phyloP scores from a whole-genome alignment of 2,888 invertebrate genomes.

The Hymenopus coronatus region DNA sequence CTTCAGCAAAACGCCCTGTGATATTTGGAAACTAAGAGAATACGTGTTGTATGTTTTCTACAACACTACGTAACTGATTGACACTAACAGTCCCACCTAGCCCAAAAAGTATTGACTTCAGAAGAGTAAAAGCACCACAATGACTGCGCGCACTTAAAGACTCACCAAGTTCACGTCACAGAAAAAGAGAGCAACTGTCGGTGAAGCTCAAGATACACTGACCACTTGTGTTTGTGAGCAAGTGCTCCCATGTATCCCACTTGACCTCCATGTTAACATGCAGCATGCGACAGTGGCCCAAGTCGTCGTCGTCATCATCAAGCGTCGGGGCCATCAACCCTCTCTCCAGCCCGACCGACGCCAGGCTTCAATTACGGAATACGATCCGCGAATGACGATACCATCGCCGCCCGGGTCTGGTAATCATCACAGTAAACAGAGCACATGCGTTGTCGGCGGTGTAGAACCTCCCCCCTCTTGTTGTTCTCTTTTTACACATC shows the following conservation, averaged over 20 bases:
- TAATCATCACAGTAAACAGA: not conserved
- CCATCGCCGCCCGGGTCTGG: not conserved
- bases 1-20: too few relatives aligned
- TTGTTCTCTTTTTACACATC: not conserved
- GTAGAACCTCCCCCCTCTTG: too few relatives aligned
- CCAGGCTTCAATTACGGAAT: not conserved
- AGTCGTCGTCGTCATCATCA: too few relatives aligned
- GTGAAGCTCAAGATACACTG: not conserved
- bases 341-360: too few relatives aligned
- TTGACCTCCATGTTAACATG: not conserved
- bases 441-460: not conserved
- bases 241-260: not conserved
- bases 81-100: too few relatives aligned
- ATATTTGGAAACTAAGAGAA: too few relatives aligned
- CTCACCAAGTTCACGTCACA: not conserved
- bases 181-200: not conserved
- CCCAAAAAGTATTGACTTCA: too few relatives aligned
- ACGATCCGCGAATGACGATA: not conserved
- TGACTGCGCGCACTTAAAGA: not conserved
- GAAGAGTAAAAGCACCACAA: too few relatives aligned
- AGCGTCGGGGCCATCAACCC: too few relatives aligned
- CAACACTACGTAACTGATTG: too few relatives aligned
- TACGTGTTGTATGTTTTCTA: too few relatives aligned
- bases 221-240: not conserved
- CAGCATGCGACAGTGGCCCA: not conserved